A percentile compares a stretch with the other conserved stretches of the same genome.
phyloP scores from a whole-genome alignment of 1,140 invertebrate species.

The Goniozus legneri region DNA sequence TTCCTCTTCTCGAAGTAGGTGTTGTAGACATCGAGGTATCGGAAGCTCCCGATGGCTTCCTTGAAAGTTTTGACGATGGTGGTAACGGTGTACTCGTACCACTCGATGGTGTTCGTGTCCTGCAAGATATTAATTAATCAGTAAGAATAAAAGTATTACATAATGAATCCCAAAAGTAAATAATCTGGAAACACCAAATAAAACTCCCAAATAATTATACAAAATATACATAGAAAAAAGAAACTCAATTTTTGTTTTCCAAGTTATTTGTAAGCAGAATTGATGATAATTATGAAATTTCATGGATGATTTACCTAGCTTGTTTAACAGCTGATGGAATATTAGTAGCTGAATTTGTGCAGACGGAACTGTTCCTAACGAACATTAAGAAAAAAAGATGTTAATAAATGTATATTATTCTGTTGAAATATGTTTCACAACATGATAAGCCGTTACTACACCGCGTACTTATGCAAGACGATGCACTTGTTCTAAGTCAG shows the following conservation, averaged over 20 bases:
- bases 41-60: slow-evolving; percentile 62
- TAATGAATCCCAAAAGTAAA: too few species aligned
- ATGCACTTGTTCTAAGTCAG: too few species aligned
- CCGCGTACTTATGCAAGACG: too few species aligned
- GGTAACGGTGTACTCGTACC: slow-evolving; percentile 67
- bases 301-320: slow-evolving; percentile 42
- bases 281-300: neutral
- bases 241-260: too few species aligned
- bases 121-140: slow-evolving; percentile 8
- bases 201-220: neutral
- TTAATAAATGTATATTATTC: too few species aligned
- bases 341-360: slow-evolving; percentile 52
- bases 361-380: slow-evolving; percentile 45
- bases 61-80: slow-evolving; percentile 60
- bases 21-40: slow-evolving; percentile 56
- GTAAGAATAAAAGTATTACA: too few species aligned
- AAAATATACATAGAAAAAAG: neutral
- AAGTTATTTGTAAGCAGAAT: neutral
- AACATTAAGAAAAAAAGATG: slow-evolving; percentile 29
- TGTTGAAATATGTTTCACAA: too few species aligned
- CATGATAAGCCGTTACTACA: too few species aligned
- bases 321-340: slow-evolving; percentile 47
- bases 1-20: slow-evolving; percentile 48
- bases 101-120: slow-evolving; percentile 66
- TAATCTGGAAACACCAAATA: too few species aligned